A percentile compares a stretch with the other conserved stretches of the same genome.
Conservation (phyloP, 2,797 vertebrate genomes). For the Etheostoma nigrum region DNA sequence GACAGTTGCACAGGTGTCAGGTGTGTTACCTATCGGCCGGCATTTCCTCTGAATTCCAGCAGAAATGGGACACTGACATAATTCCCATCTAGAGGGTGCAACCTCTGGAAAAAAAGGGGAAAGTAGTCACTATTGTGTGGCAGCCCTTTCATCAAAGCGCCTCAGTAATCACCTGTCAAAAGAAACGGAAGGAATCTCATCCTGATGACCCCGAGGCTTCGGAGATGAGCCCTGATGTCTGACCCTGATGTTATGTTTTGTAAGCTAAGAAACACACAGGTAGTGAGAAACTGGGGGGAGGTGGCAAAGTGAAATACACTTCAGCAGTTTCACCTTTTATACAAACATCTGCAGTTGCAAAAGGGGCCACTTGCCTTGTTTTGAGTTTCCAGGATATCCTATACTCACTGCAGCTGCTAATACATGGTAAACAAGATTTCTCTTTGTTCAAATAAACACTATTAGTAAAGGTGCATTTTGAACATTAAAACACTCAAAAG, state of each 20-base stretch:
- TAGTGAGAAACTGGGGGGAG: neutral
- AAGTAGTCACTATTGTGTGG: constrained; percentile 58
- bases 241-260: constrained; percentile 75
- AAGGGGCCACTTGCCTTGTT: constrained; percentile 75
- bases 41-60: constrained; percentile 52
- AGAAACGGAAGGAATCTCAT: constrained; percentile 70
- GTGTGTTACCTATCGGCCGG: constrained; percentile 60
- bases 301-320: constrained; percentile 17
- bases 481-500: constrained; percentile 1
- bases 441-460: constrained; percentile 57
- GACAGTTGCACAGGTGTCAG: constrained; percentile 75
- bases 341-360: constrained; percentile 59
- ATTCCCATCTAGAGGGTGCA: constrained; percentile 43
- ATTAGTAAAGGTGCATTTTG: constrained; percentile 24
- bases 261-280: constrained; percentile 62
- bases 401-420: constrained; percentile 83
- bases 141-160: constrained; percentile 54
- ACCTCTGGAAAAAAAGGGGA: constrained; percentile 22
- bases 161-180: constrained; percentile 73
- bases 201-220: constrained; percentile 64
- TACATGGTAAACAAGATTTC: constrained; percentile 23
- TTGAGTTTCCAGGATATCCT: constrained; percentile 80
- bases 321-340: constrained; percentile 27
- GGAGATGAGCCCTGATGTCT: constrained; percentile 52
- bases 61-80: constrained; percentile 20